A percentile compares a stretch with the other conserved stretches of the same genome.
Evolutionary conservation across 2,888 invertebrate genomes (phyloP).

Genomic region (Trichogramma evanescens): DNA sequence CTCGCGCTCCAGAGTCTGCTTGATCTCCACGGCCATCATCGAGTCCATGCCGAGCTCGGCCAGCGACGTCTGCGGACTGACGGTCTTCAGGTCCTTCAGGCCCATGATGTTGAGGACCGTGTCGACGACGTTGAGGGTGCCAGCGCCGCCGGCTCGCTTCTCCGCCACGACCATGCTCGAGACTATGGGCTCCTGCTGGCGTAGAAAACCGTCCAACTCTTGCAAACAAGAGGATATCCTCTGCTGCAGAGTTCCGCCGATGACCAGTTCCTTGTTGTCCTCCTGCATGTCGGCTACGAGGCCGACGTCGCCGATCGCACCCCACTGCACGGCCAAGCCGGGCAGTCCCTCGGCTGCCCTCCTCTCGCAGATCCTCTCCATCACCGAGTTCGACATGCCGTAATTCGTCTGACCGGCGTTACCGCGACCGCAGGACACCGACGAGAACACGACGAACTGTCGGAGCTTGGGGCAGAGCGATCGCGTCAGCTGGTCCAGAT

Average conservation of each 20-base stretch:
- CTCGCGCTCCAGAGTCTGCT: constrained; percentile 82
- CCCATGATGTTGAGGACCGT: constrained; percentile 59
- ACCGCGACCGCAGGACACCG: constrained; percentile 59
- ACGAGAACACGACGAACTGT: constrained; percentile 61
- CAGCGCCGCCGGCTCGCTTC: constrained; percentile 59
- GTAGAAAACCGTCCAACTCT: constrained; percentile 68
- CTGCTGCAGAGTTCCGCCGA: constrained; percentile 79
- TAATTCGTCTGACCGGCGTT: constrained; percentile 63
- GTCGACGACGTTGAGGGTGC: constrained; percentile 63
- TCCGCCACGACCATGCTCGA: constrained; percentile 83
- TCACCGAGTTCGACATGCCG: constrained; percentile 51
- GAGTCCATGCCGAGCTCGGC: constrained; percentile 95
- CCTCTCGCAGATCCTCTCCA: constrained; percentile 56
- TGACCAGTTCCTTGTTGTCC: constrained; percentile 61
- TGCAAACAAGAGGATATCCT: constrained; percentile 74
- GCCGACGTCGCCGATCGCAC: constrained; percentile 65
- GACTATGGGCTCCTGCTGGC: constrained; percentile 58
- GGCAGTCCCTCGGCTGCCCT: constrained; percentile 49
- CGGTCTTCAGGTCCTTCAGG: constrained; percentile 53
- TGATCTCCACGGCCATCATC: constrained; percentile 94
- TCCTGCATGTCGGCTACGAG: constrained; percentile 71
- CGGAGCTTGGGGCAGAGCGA: constrained; percentile 45
- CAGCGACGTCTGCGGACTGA: constrained; percentile 65
- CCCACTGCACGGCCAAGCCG: constrained; percentile 59
- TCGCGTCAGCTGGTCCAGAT: constrained; percentile 53